These are phyloP conservation scores for Clistopyga incitator DNA, from an alignment of 2,888 invertebrate genomes.

Conservation along the genomic window DNA sequence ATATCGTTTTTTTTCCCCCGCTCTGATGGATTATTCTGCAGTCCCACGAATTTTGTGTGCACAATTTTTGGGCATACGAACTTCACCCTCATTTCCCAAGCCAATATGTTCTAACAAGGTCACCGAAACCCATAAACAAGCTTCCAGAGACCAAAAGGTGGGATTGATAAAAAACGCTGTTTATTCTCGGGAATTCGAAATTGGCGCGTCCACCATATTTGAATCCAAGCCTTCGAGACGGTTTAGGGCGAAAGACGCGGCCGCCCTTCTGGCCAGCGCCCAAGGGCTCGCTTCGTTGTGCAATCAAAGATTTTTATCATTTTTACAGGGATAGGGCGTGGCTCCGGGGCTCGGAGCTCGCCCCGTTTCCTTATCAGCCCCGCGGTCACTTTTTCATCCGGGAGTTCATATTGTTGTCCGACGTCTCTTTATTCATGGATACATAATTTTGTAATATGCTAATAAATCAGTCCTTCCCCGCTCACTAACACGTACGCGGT, in stretches of 20 bases:
- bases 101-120: background rate
- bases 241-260: conserved; percentile 36
- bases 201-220: background rate
- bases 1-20: conserved; percentile 9
- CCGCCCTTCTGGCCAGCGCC: conserved; percentile 64
- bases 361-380: conserved; percentile 80
- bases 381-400: conserved; percentile 37
- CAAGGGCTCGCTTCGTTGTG: conserved; percentile 80
- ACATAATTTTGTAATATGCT: conserved; percentile 45
- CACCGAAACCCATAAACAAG: background rate
- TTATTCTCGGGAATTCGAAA: background rate
- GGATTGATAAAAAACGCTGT: too few relatives aligned
- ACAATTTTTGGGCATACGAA: background rate
- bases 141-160: too few relatives aligned
- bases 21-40: background rate
- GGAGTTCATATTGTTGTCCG: conserved; percentile 20
- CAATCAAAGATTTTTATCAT: conserved; percentile 82
- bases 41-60: background rate
- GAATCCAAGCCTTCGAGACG: background rate
- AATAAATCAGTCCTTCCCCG: conserved; percentile 29
- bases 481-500: background rate
- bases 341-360: conserved; percentile 72
- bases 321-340: conserved; percentile 82
- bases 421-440: conserved; percentile 9
- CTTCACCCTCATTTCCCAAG: background rate